Evolutionary conservation across 2,888 invertebrate species (phyloP).

Genomic region (Crossocerus cetratus): DNA sequence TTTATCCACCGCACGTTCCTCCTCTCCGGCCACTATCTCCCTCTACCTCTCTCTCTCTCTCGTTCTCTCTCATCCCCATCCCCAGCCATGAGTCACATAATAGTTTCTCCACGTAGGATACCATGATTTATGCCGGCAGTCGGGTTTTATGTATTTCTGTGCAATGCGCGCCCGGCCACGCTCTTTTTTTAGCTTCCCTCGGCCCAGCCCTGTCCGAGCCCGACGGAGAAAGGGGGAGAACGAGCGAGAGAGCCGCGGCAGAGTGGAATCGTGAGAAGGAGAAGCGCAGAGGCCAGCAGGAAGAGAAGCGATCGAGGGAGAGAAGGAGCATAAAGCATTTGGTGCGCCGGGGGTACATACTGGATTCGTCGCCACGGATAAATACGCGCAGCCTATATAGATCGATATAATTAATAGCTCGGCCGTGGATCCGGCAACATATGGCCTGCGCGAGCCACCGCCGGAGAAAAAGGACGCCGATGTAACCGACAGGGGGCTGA

Average conservation of each 20-base stretch:
- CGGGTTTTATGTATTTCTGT: slow-evolving; percentile 71
- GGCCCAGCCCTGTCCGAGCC: slow-evolving; percentile 44
- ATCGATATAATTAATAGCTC: slow-evolving; percentile 76
- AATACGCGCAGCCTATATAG: slow-evolving; percentile 66
- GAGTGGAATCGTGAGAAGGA: too few species aligned
- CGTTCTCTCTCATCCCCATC: slow-evolving; percentile 45
- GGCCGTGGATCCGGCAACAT: slow-evolving; percentile 73
- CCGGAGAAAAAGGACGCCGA: slow-evolving; percentile 34
- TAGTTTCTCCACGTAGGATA: slow-evolving; percentile 69
- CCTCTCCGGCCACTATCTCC: background rate
- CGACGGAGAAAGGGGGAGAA: slow-evolving; percentile 25
- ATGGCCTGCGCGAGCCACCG: slow-evolving; percentile 65
- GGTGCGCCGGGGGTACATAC: slow-evolving; percentile 21
- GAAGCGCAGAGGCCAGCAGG: background rate
- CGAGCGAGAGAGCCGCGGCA: slow-evolving; percentile 10
- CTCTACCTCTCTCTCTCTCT: too few species aligned
- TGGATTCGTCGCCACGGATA: slow-evolving; percentile 47
- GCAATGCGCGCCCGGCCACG: slow-evolving; percentile 62
- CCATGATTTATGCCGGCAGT: slow-evolving; percentile 72
- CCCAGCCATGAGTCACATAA: slow-evolving; percentile 72
- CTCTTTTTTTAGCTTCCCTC: slow-evolving; percentile 68
- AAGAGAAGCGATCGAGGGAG: slow-evolving; percentile 17
- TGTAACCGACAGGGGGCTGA: slow-evolving; percentile 16
- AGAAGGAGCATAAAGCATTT: slow-evolving; percentile 59
- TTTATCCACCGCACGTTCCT: slow-evolving; percentile 35